phyloP scores from a whole-genome alignment of 37 sponge, comb jelly and placozoan genomes.

The Oopsacas minuta region DNA sequence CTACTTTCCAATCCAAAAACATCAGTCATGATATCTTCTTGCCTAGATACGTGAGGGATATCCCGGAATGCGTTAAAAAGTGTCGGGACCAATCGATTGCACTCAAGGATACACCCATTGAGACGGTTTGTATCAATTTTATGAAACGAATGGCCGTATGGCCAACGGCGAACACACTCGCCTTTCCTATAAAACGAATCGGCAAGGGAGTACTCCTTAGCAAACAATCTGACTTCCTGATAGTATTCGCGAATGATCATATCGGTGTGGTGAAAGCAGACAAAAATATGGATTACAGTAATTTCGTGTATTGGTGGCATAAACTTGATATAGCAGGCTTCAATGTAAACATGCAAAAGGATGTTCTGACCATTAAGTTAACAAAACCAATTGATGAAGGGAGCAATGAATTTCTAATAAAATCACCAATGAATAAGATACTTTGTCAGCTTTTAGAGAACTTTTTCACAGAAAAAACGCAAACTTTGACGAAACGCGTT shows the following conservation, averaged over 20 bases:
- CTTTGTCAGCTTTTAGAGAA: not conserved
- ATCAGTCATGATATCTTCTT: not conserved
- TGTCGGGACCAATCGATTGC: not conserved
- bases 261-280: not conserved
- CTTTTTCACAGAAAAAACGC: not conserved
- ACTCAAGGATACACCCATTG: not conserved
- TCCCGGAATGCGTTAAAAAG: not conserved
- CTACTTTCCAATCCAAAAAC: not conserved
- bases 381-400: not conserved
- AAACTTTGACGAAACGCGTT: not conserved
- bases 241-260: constrained; percentile 12
- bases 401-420: not conserved
- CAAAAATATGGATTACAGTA: not conserved
- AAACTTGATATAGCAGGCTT: not conserved
- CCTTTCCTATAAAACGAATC: not conserved
- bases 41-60: not conserved
- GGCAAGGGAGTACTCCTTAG: not conserved
- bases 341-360: not conserved
- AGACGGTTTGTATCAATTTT: not conserved
- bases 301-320: constrained; percentile 4
- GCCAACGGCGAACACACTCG: constrained; percentile 10
- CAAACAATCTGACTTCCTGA: not conserved
- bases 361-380: not conserved
- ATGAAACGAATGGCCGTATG: not conserved
- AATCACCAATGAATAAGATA: not conserved